phyloP scores from a whole-genome alignment of 2,113 vertebrate genomes.

The Ictalurus furcatus region DNA sequence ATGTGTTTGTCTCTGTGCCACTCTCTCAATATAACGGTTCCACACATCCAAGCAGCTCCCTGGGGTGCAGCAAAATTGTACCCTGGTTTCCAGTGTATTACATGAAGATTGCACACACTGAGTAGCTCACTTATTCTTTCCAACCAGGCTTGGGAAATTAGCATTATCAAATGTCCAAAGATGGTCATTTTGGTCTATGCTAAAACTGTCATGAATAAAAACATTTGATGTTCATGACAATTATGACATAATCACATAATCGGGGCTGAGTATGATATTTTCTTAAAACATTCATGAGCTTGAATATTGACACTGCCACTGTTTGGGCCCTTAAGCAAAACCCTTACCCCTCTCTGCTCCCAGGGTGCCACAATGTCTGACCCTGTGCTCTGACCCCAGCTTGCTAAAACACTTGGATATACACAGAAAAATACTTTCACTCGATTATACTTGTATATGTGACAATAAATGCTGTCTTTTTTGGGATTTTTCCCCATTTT shows the following conservation, averaged over 20 bases:
- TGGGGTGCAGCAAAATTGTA: slow-evolving; percentile 14
- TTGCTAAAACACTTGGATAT: background rate
- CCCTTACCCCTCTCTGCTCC: background rate
- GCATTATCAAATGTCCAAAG: background rate
- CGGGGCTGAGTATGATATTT: background rate
- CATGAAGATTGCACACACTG: slow-evolving; percentile 10
- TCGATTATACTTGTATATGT: background rate
- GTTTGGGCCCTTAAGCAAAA: background rate
- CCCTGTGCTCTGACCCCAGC: background rate
- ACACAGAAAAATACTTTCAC: background rate
- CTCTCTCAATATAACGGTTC: background rate
- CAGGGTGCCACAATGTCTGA: background rate
- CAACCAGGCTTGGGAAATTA: background rate
- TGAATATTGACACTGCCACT: background rate
- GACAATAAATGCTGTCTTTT: background rate
- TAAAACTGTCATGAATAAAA: slow-evolving; percentile 3
- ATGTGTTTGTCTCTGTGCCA: slow-evolving; percentile 35
- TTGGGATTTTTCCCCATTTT: background rate
- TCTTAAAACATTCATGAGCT: background rate
- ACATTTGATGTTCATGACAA: background rate
- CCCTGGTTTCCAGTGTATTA: slow-evolving; percentile 19
- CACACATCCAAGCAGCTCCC: background rate
- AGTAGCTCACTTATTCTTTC: background rate
- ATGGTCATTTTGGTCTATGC: background rate
- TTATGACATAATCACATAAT: background rate